These are phyloP conservation scores for Prionailurus viverrinus DNA, from an alignment of 2,113 vertebrate species.

Conservation along the genomic window DNA sequence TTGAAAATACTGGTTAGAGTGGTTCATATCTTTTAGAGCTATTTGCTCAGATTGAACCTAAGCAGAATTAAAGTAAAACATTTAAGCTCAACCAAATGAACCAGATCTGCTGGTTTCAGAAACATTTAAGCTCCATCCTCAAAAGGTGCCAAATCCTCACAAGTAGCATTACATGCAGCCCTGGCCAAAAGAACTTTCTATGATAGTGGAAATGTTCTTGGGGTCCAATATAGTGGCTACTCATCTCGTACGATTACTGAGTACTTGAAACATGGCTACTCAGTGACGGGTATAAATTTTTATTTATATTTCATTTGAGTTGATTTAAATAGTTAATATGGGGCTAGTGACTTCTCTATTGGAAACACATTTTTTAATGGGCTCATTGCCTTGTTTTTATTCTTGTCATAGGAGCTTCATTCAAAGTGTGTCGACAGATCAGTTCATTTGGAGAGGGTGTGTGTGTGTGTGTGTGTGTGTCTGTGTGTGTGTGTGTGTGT, in stretches of 20 bases:
- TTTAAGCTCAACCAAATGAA: conserved; percentile 28
- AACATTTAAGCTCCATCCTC: not conserved
- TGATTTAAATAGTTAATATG: not conserved
- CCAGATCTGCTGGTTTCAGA: conserved; percentile 1
- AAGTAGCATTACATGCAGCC: not conserved
- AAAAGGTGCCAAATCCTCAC: not conserved
- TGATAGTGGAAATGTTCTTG: not conserved
- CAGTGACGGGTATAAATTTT: not conserved
- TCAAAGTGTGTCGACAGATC: not conserved
- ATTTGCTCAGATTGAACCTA: not conserved
- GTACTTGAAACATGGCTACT: not conserved
- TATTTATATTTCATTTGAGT: not conserved
- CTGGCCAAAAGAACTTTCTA: not conserved
- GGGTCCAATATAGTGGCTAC: not conserved
- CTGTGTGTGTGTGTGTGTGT: not conserved
- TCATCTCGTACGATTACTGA: not conserved
- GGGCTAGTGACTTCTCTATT: not conserved
- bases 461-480: not conserved
- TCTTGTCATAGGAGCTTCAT: not conserved
- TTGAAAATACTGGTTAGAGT: not conserved
- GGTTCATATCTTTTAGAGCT: not conserved
- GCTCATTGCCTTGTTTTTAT: not conserved
- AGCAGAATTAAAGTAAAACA: conserved; percentile 19
- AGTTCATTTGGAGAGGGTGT: not conserved
- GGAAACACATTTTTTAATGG: not conserved